These are phyloP conservation scores for Tenebrio molitor DNA, from an alignment of 1,140 invertebrate species.

Conservation along the genomic window DNA sequence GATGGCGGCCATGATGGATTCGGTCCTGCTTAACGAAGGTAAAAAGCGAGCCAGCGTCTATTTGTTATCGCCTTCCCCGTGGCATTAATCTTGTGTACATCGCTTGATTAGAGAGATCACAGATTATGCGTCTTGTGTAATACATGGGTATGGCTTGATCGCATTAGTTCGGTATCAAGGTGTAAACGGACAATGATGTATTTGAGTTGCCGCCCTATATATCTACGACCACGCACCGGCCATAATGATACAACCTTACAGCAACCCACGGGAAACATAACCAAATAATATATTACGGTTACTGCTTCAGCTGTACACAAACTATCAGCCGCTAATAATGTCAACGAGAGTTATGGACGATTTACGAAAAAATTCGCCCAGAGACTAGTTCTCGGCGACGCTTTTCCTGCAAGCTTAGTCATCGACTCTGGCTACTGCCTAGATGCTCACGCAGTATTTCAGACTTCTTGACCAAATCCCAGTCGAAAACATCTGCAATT, in stretches of 20 bases:
- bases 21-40: background rate
- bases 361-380: slow-evolving; percentile 1
- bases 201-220: slow-evolving; percentile 49
- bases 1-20: no score
- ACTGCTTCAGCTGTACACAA: slow-evolving; percentile 40
- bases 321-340: slow-evolving; percentile 46
- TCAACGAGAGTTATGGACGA: slow-evolving; percentile 32
- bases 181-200: slow-evolving; percentile 52
- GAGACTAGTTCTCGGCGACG: background rate
- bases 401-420: background rate
- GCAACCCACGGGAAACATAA: slow-evolving; percentile 31
- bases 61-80: slow-evolving; percentile 13
- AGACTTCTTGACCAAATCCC: no score
- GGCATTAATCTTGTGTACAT: slow-evolving; percentile 32
- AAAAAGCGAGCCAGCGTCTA: background rate
- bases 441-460: no score
- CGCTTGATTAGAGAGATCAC: slow-evolving; percentile 40
- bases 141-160: slow-evolving; percentile 48
- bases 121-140: slow-evolving; percentile 46
- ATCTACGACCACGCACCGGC: slow-evolving; percentile 49
- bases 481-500: no score
- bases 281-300: slow-evolving; percentile 41
- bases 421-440: background rate
- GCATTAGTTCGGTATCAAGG: slow-evolving; percentile 48
- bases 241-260: slow-evolving; percentile 44